A percentile compares a stretch with the other conserved stretches of the same genome.
Conservation (phyloP, 2,113 vertebrate species). For the Patagioenas fasciata region DNA sequence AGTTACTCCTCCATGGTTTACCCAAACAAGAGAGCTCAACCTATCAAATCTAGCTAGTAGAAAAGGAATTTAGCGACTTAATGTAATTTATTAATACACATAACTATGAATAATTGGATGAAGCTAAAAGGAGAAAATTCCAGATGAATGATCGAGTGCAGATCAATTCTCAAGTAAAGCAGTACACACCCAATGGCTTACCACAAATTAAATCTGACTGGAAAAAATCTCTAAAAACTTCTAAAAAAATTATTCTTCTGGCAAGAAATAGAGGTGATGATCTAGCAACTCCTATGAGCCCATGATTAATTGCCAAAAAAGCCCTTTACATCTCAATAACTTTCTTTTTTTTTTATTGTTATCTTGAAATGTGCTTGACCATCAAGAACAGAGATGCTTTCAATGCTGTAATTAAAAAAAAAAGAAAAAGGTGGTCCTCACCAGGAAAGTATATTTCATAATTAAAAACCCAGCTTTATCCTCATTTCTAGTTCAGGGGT, state of each 20-base stretch:
- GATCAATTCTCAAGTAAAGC: constrained; percentile 29
- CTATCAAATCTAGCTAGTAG: neutral
- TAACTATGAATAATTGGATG: constrained; percentile 23
- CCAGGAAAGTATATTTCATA: constrained; percentile 55
- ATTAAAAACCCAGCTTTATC: constrained; percentile 42
- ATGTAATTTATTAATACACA: constrained; percentile 19
- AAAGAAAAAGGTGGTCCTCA: neutral
- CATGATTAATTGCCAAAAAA: constrained; percentile 53
- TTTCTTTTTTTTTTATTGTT: neutral
- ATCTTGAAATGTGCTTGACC: constrained; percentile 25
- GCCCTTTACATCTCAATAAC: constrained; percentile 4
- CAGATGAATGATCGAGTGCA: neutral
- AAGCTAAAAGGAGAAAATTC: constrained; percentile 19
- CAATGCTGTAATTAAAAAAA: neutral
- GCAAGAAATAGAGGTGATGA: constrained; percentile 47
- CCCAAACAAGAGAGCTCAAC: neutral
- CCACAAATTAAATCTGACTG: constrained; percentile 52
- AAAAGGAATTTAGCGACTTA: neutral
- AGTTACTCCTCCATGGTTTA: neutral
- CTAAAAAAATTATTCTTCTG: constrained; percentile 20
- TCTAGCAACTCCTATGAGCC: constrained; percentile 5
- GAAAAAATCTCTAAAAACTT: neutral
- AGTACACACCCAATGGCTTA: constrained; percentile 7
- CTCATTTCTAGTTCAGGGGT: constrained; percentile 33
- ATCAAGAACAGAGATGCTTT: constrained; percentile 7